phyloP scores from a whole-genome alignment of 2,888 invertebrate species.

The Tinea semifulvella region DNA sequence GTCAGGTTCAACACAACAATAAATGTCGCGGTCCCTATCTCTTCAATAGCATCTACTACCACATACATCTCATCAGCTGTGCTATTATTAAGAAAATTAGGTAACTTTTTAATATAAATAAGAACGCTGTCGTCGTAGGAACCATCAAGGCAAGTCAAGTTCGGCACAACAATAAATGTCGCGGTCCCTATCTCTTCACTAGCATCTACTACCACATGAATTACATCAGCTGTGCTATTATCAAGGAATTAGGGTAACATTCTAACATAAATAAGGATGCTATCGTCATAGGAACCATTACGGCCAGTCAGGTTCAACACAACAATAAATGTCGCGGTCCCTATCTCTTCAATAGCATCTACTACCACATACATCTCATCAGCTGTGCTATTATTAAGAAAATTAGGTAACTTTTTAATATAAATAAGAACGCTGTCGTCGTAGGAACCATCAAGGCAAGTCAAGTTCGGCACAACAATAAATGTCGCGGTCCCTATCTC shows the following conservation, averaged over 20 bases:
- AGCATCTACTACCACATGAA: conserved; percentile 49
- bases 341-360: background rate
- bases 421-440: too few species aligned
- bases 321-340: background rate
- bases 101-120: too few species aligned
- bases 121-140: conserved; percentile 42
- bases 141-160: conserved; percentile 51
- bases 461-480: background rate
- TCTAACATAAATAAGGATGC: conserved; percentile 29
- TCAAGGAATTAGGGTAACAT: conserved; percentile 47
- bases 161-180: conserved; percentile 48
- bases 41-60: background rate
- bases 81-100: background rate
- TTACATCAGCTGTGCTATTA: conserved; percentile 49
- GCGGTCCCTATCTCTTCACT: conserved; percentile 53
- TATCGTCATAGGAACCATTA: conserved; percentile 46
- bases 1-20: background rate
- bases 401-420: background rate
- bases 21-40: background rate
- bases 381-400: background rate
- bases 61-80: background rate
- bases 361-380: background rate
- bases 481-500: background rate
- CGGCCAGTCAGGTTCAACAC: conserved; percentile 18
- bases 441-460: too few species aligned